Evolutionary conservation across 2,888 invertebrate genomes (phyloP), one percentile per base, ranked within the genome.

Genomic region (Colletes collaris): DNA sequence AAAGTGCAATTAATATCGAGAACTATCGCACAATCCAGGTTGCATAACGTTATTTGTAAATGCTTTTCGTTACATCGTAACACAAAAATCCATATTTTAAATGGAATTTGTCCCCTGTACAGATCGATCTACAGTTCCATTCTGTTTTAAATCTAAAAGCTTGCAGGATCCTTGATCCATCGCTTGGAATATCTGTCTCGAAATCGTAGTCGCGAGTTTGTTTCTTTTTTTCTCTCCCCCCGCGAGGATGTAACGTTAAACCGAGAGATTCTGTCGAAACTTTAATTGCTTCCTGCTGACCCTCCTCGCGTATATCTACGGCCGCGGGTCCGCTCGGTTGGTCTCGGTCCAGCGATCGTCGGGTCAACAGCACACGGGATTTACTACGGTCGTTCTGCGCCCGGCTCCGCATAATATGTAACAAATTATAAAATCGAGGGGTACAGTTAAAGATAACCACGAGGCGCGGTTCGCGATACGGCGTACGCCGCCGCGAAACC

Each of bases 341-440:
- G 91, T 92, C 88, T 89, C 91, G 91, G 90, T 91, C 91, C 90
- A 92, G 88, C 81, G 90, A 90, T 83, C 88, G 79, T 65, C 84
- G 86, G 92, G 92, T 92, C 91, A 91, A 91, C 90, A 91, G 91
- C 91, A 90, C 89, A 86, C 82, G 84, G 83, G 87, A 90, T 89
- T 90, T 88, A 89, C 87, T 77, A 78, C 82, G 76, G 77, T 79
- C 84, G 81, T 83, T 89, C 83, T 4, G 82, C 68, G 83, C 62
- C 83, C 77, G 86, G 83, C n/a, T 19, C 35, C 44, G 86, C 85
- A 86, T 87, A 89, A 90, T 89, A 87, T 89, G 86, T 88, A 87
- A 87, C 84, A 86, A 87, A 89, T 88, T 87, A 88, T 88, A 87
- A 87, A 89, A 89, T 87, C 85, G 84, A 67, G 50, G 69, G 70